phyloP scores from a whole-genome alignment of 2,797 vertebrate species.

The Emys orbicularis region DNA sequence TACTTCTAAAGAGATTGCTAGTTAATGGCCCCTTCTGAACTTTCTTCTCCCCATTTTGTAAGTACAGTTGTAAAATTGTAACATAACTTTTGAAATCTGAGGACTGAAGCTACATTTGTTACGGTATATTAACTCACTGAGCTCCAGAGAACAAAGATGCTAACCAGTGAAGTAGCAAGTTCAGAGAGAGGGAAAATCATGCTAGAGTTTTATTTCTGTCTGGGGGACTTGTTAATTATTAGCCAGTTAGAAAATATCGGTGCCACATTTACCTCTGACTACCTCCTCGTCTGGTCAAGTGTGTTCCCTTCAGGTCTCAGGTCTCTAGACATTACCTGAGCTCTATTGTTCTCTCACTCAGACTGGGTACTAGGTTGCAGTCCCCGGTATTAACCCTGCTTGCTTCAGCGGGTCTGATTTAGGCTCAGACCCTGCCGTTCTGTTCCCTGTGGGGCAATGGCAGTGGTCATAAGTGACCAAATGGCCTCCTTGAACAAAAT shows the following conservation, averaged over 20 bases:
- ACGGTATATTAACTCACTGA: constrained; percentile 52
- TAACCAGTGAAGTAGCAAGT: not conserved
- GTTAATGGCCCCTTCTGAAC: constrained; percentile 7
- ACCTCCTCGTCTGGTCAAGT: not conserved
- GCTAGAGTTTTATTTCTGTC: constrained; percentile 29
- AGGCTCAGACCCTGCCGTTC: not conserved
- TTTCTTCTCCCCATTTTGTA: constrained; percentile 41
- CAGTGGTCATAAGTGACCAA: not conserved
- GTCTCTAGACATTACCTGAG: not conserved
- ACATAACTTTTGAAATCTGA: constrained; percentile 56
- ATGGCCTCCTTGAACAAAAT: not conserved
- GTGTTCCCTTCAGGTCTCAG: not conserved
- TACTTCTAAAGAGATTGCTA: constrained; percentile 41
- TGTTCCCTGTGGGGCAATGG: not conserved
- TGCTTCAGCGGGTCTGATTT: not conserved
- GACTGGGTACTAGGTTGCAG: not conserved
- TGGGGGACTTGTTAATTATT: constrained; percentile 41
- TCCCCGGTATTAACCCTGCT: not conserved
- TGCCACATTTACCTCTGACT: not conserved
- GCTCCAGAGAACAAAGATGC: constrained; percentile 49
- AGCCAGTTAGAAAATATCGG: not conserved
- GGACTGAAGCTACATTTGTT: constrained; percentile 58
- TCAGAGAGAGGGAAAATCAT: constrained; percentile 24
- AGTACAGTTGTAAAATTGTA: constrained; percentile 3
- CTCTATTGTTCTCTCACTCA: not conserved